phyloP scores from a whole-genome alignment of 2,888 invertebrate genomes.

The Andrena fulva region DNA sequence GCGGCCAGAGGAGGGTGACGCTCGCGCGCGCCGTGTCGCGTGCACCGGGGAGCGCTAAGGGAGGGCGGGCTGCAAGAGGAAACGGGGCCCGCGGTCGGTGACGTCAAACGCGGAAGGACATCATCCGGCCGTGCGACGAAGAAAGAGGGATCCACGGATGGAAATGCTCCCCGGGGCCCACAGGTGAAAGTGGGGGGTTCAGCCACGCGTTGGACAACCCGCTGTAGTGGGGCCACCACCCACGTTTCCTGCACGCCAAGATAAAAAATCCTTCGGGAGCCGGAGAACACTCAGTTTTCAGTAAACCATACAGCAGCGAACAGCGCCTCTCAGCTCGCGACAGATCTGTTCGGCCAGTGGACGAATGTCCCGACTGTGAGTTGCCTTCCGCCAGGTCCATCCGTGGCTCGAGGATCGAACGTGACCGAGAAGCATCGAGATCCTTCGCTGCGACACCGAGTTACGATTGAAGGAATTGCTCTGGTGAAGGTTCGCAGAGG shows the following conservation, averaged over 20 bases:
- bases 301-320: constrained; percentile 48
- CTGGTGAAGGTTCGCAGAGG: too few species aligned
- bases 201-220: constrained; percentile 56
- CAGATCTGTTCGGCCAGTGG: too few species aligned
- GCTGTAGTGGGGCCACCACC: constrained; percentile 59
- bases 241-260: constrained; percentile 54
- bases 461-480: too few species aligned
- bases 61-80: constrained; percentile 43
- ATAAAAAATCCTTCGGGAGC: constrained; percentile 73
- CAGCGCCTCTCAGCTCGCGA: background rate
- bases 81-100: constrained; percentile 34
- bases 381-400: too few species aligned
- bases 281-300: constrained; percentile 69
- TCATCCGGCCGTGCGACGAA: constrained; percentile 21
- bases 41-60: constrained; percentile 17
- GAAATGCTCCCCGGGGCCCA: constrained; percentile 2
- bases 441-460: too few species aligned
- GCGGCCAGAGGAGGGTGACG: background rate
- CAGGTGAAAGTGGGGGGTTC: constrained; percentile 43
- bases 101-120: constrained; percentile 48
- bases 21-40: background rate
- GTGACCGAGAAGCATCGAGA: too few species aligned
- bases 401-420: too few species aligned
- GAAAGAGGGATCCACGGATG: constrained; percentile 23
- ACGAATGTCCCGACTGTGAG: too few species aligned